Base-by-base conservation (phyloP, 2,113 vertebrate genomes). In the Seriola quinqueradiata region DNA sequence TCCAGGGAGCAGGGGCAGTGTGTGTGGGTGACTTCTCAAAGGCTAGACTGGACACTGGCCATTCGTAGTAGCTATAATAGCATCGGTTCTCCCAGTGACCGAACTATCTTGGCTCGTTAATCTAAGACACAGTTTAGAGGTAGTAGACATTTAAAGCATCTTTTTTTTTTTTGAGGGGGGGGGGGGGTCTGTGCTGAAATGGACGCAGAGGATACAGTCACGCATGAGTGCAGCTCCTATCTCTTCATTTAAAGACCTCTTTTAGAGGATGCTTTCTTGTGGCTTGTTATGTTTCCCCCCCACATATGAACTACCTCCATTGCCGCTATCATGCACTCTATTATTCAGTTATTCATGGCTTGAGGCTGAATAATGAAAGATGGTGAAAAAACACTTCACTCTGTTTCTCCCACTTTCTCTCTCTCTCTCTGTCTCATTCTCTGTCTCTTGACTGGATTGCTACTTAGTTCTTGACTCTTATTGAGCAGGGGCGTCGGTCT, bases 321-420 rank as follows among this genome's bases (percentile, higher is more conserved):
- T 67, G 81, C 57, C 57, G 36, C 82, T 83, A 85, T 80, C 81
- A 81, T 76, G 67, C 82, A 87, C 86, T 90, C 90, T 90, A 87
- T 90, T 94, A 92, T 94, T 95, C 93, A 94, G 87, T 87, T 91
- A 92, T 92, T 92, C 90, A 91, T 90, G 85, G 79, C 89, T 91
- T 81, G 48, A 86, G 89, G 91, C 85, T 89, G 89, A 91, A 89
- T 88, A 91, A 89, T 91, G 82, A 89, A 92, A 91, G 85, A 83
- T 74, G 70, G 78, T 72, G 81, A 74, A 86, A 77, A 80, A 87
- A 74, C 63, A 77, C 86, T 88, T 66, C 76, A 83, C 73, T 79
- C 58, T 66, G n/a, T 81, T 44, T 81, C 52, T 79, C 70, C 23
- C 52, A 71, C 69, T 36, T 46, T 79, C 70, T 32, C 52, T 73